A percentile compares a stretch with the other conserved stretches of the same genome.
These are phyloP conservation scores for Phodopus roborovskii DNA, from an alignment of 2,113 vertebrate genomes.

Conservation along the genomic window DNA sequence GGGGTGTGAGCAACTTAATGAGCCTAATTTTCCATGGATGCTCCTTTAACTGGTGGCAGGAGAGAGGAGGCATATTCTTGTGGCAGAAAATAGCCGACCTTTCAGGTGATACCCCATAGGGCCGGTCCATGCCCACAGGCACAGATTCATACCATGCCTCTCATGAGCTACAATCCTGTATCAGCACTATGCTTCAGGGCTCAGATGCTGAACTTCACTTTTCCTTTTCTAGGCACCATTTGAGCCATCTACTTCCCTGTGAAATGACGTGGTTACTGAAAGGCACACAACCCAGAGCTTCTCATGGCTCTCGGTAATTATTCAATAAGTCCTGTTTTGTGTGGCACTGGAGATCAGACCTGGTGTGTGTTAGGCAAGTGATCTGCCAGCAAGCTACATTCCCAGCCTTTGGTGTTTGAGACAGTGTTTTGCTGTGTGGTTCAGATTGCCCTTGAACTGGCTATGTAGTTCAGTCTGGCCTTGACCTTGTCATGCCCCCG, in stretches of 20 bases:
- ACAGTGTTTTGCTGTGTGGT: background rate
- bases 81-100: background rate
- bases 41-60: background rate
- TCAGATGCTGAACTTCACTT: background rate
- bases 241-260: background rate
- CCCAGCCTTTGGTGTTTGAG: background rate
- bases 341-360: background rate
- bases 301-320: background rate
- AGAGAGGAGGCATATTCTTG: conserved; percentile 14
- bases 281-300: background rate
- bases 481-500: background rate
- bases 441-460: background rate
- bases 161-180: background rate
- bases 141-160: background rate
- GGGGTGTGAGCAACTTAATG: conserved; percentile 27
- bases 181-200: background rate
- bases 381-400: background rate
- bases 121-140: background rate
- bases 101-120: background rate
- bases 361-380: background rate
- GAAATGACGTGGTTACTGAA: background rate
- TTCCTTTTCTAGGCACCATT: background rate
- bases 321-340: background rate
- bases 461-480: background rate
- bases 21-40: conserved; percentile 41